phyloP scores from a whole-genome alignment of 2,888 invertebrate genomes.

The Lasioglossum pauxillum region DNA sequence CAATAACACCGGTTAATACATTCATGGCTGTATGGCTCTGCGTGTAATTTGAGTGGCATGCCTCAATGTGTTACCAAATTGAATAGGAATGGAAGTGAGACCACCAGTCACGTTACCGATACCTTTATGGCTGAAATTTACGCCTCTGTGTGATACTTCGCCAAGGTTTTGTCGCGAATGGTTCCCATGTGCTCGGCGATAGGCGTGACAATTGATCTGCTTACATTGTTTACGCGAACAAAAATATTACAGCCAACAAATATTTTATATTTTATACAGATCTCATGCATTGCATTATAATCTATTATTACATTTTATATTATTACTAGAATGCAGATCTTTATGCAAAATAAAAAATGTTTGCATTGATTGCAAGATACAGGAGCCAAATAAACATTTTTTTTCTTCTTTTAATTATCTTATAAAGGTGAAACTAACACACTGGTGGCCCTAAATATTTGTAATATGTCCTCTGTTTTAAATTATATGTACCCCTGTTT shows the following conservation, averaged over 20 bases:
- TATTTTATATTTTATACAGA: background rate
- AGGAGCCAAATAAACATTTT: no score
- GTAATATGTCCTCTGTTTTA: no score
- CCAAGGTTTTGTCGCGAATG: background rate
- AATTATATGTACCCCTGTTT: no score
- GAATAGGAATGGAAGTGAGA: slow-evolving; percentile 9
- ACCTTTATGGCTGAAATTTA: slow-evolving; percentile 22
- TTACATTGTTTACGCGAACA: background rate
- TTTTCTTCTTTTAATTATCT: no score
- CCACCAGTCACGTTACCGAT: slow-evolving; percentile 29
- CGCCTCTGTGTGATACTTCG: slow-evolving; percentile 3
- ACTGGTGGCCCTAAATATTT: no score
- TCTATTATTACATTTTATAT: no score
- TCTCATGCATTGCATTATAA: no score
- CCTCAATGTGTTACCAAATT: slow-evolving; percentile 30
- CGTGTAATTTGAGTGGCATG: slow-evolving; percentile 38
- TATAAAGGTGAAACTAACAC: no score
- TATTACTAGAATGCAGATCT: no score
- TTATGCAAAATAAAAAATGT: no score
- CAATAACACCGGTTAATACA: slow-evolving; percentile 69
- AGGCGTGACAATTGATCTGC: background rate
- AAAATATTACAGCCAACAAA: background rate
- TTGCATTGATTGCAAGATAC: no score
- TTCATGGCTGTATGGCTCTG: slow-evolving; percentile 31
- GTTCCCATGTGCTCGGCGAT: background rate